Base-by-base conservation (phyloP, 2,797 vertebrate species). In the Schizopygopsis malacanthus region DNA sequence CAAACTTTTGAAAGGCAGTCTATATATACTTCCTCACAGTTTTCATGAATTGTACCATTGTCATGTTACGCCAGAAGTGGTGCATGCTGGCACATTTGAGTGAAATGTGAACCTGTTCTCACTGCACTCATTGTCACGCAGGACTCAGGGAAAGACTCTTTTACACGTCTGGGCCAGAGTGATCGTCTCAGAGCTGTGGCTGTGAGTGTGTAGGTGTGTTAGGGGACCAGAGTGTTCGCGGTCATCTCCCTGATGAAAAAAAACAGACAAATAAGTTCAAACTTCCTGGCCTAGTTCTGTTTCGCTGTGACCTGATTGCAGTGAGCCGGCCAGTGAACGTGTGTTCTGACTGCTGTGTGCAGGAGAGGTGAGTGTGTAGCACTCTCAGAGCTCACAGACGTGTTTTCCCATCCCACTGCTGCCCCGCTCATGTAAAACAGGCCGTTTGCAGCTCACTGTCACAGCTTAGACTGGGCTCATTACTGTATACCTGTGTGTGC, bases 241-340 rank as follows among this genome's bases (percentile, higher is more conserved):
- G 65, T 81, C 67, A 81, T 47, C 37, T 77, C 43, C 15, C 83
- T 56, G 52, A n/a, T 82, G 79, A 73, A 78, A 77, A 72, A 52
- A 80, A 76, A 78, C 18, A 25, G 75, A 75, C 72, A 86, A 75
- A 76, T 67, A 86, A 83, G 63, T 69, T 65, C 56, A 70, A 82
- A 85, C 81, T 80, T 87, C 72, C 65, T 85, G 84, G 75, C 85
- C 79, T 80, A 84, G 47, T 76, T 89, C 39, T 89, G 71, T 45
- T 81, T 84, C 75, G 25, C 71, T 73, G 69, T 90, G 90, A 90
- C 87, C 88, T 84, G 70, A 89, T 79, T 89, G 45, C 69, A 73
- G 79, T 0, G 13, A 71, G 72, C 75, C 28, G 75, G 83, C 70
- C 85, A 88, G 59, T 70, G 41, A 75, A 41, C 52, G 61, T 33